Percentiles rank a stretch among this genome's conserved stretches.
phyloP scores from a whole-genome alignment of 2,113 vertebrate species.

The Nycticorax nycticorax region DNA sequence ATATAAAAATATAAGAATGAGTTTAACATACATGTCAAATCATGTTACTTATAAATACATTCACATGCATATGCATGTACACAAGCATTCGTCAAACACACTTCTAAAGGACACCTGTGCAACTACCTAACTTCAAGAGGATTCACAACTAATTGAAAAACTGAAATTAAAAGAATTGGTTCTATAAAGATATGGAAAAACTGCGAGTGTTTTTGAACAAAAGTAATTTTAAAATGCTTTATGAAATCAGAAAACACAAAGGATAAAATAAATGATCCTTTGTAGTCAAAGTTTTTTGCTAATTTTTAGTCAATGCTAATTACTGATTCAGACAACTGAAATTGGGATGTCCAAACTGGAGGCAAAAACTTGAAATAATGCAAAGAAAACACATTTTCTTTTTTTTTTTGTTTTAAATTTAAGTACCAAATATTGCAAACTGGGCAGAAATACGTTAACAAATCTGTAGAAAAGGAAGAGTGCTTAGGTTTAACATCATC shows the following conservation, averaged over 20 bases:
- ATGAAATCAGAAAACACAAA: neutral
- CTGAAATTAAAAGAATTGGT: neutral
- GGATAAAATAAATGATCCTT: neutral
- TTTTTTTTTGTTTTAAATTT: too few relatives aligned
- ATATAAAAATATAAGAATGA: neutral
- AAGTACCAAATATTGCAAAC: neutral
- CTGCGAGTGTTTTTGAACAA: neutral
- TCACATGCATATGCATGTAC: fast-evolving
- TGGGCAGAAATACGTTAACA: neutral
- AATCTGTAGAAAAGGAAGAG: neutral
- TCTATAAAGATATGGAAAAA: neutral
- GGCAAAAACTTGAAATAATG: neutral
- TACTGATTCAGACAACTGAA: neutral
- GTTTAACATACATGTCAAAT: neutral
- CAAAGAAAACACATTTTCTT: neutral
- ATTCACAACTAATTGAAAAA: neutral
- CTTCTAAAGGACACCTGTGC: neutral
- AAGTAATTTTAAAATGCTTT: neutral
- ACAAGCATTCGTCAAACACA: neutral
- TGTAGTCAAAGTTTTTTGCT: neutral
- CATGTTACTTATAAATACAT: neutral
- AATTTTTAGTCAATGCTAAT: neutral
- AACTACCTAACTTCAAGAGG: neutral
- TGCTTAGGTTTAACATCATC: neutral
- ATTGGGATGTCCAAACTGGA: neutral